A percentile compares a stretch with the other conserved stretches of the same genome.
phyloP scores from a whole-genome alignment of 2,797 vertebrate genomes.

The Megaceryle alcyon region DNA sequence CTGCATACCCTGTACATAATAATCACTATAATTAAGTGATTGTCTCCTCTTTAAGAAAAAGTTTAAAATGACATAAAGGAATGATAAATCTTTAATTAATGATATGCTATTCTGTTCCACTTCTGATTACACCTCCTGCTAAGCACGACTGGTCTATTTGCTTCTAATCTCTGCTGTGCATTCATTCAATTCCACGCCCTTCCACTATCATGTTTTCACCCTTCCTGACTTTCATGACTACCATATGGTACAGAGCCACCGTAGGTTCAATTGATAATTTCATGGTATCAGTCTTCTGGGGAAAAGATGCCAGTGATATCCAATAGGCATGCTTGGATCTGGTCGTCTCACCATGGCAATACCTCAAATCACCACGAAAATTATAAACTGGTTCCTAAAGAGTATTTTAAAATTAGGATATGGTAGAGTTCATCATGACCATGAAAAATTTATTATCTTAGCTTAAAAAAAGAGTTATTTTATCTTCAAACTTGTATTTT shows the following conservation, averaged over 20 bases:
- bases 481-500: background rate
- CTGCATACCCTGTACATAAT: conserved; percentile 34
- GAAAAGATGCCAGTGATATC: background rate
- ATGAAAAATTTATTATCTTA: conserved; percentile 35
- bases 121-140: conserved; percentile 68
- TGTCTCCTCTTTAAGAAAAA: conserved; percentile 49
- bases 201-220: conserved; percentile 9
- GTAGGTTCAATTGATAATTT: background rate
- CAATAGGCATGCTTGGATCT: conserved; percentile 7
- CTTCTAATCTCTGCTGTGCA: conserved; percentile 47
- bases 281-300: conserved; percentile 28
- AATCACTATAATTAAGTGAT: conserved; percentile 68
- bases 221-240: conserved; percentile 39
- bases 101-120: conserved; percentile 56
- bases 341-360: conserved; percentile 46
- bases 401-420: background rate
- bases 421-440: conserved; percentile 14
- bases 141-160: conserved; percentile 44
- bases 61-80: conserved; percentile 49
- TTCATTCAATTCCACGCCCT: conserved; percentile 46
- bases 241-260: background rate
- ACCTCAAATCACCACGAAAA: conserved; percentile 58
- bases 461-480: conserved; percentile 22
- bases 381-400: background rate
- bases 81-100: conserved; percentile 68